Conservation (phyloP, 2,113 vertebrate genomes). For the Ptilorrhoa leucosticta region DNA sequence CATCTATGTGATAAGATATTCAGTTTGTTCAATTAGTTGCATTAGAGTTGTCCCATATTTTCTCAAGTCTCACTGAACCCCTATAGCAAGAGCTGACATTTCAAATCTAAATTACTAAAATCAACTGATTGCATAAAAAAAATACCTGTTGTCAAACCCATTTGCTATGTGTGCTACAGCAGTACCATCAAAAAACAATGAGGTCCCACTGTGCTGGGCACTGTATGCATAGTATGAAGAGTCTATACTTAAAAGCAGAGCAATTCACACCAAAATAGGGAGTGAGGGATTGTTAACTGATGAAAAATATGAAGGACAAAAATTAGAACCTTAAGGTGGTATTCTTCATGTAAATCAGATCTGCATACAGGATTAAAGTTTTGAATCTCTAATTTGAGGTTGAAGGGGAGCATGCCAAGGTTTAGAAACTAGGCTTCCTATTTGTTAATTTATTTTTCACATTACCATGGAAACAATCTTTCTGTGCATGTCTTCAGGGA, state of each 20-base stretch:
- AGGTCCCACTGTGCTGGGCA: background rate
- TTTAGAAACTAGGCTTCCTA: background rate
- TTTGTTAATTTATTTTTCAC: background rate
- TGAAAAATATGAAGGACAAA: background rate
- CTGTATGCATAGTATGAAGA: background rate
- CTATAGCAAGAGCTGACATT: background rate
- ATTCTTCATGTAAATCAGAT: background rate
- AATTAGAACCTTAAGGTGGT: background rate
- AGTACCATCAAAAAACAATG: background rate
- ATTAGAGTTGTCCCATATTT: background rate
- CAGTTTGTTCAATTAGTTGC: background rate
- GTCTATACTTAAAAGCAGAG: background rate
- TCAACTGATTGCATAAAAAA: background rate
- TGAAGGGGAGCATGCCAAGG: background rate
- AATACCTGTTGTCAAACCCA: background rate
- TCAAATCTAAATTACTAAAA: background rate
- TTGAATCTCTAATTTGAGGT: background rate
- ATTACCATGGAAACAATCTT: background rate
- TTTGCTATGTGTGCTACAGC: background rate
- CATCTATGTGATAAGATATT: background rate
- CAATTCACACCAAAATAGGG: rapidly evolving
- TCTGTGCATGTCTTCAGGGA: background rate
- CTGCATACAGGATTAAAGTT: background rate
- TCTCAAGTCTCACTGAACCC: background rate
- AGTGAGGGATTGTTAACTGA: background rate